Evolutionary conservation across 1,140 invertebrate species (phyloP).

Genomic region (Drosophila micromelanica): DNA sequence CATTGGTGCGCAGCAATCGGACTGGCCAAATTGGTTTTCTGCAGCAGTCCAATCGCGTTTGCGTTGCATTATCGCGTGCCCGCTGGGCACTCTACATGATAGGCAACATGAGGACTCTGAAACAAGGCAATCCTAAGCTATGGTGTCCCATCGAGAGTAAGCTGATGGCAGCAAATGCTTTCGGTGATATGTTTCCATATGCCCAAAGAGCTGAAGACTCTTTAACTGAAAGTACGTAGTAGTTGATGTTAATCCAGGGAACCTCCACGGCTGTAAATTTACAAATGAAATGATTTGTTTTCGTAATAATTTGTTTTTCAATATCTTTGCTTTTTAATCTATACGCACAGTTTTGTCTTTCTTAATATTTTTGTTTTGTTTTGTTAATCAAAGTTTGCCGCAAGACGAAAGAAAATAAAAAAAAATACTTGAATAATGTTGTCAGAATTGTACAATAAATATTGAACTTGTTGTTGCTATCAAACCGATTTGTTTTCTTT

Average conservation of each 20-base stretch:
- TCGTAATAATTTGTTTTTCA: slow-evolving; percentile 6
- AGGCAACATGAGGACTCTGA: slow-evolving; percentile 88
- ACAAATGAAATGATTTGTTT: slow-evolving; percentile 9
- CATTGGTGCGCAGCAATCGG: slow-evolving; percentile 91
- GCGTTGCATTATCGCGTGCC: slow-evolving; percentile 93
- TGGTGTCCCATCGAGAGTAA: slow-evolving; percentile 85
- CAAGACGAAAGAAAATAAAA: slow-evolving; percentile 21
- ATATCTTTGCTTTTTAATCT: slow-evolving; percentile 35
- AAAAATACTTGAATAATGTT: slow-evolving; percentile 12
- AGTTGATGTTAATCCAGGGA: neutral
- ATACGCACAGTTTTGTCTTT: slow-evolving; percentile 1
- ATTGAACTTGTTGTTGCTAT: slow-evolving; percentile 40
- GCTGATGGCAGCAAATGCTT: slow-evolving; percentile 31
- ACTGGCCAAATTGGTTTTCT: slow-evolving; percentile 91
- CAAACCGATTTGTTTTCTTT: slow-evolving; percentile 28
- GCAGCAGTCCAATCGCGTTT: slow-evolving; percentile 90
- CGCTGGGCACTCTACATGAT: slow-evolving; percentile 88
- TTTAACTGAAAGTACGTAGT: too few relatives aligned
- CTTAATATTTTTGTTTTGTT: slow-evolving; percentile 5
- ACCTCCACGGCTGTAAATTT: too few relatives aligned
- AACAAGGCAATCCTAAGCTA: slow-evolving; percentile 81
- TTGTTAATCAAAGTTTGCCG: slow-evolving; percentile 25
- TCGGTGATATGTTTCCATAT: slow-evolving; percentile 61
- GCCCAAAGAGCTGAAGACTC: neutral
- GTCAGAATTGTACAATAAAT: slow-evolving; percentile 27